Base-by-base conservation (phyloP, 2,797 vertebrate species). In the Phrynocephalus guinanensis region DNA sequence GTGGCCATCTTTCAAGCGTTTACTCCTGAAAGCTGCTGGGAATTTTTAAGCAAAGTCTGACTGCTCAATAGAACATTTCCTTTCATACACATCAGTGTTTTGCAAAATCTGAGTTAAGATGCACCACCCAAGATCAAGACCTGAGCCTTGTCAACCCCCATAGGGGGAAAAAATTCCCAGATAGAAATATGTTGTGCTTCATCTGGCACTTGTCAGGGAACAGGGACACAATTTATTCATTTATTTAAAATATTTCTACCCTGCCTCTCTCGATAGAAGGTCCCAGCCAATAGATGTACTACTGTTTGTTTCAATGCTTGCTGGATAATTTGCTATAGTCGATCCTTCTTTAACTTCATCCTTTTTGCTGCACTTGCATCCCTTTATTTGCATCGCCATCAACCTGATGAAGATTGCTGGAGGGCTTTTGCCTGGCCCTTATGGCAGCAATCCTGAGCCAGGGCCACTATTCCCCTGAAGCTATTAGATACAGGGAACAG, bases 101-200 rank as follows among this genome's bases (percentile, higher is more conserved):
- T 86, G 72, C n/a, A 76, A 84, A 76, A 76, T 28, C 24, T 63
- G 71, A 84, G 33, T 28, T 44, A 56, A 83, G 72, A 38, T 63
- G 30, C 28, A 82, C 38, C 18, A 67, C 63, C 38, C 56, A 73
- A 11, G 28, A 76, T 30, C 44, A 66, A 26, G 28, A 82, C 22
- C 28, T 82, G 72, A 66, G 28, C 28, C 38, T 75, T 82, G 67
- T 73, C 66, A 82, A 82, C 60, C 22, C 22, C n/a, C 73, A 88
- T 24, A n/a, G n/a, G 56, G 67, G 30, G 9, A 18, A 73, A 52
- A 68, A 76, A 24, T 16, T 11, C 52, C 15, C 20, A 4, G 10
- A 5, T 84, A 5, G 68, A 83, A 83, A 15, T 83, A 20, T 44
- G 33, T 63, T 83, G 18, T 78, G 33, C 28, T 18, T 73, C 20